Base-by-base conservation (phyloP, 2,888 invertebrate genomes). In the Punctoribates punctum region DNA sequence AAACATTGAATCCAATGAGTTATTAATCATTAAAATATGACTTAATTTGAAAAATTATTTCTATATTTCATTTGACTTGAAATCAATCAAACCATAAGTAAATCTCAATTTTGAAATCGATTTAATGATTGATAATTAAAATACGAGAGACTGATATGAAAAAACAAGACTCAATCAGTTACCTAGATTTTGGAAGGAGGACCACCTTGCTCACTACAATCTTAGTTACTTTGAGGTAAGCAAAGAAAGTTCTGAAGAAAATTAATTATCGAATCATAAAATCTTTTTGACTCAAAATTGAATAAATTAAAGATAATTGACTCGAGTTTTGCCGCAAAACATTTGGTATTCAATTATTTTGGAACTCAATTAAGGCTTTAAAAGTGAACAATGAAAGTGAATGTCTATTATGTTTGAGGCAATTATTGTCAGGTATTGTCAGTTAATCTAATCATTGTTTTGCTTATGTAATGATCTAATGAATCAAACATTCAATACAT, bases 251-350 rank as follows among this genome's bases (percentile, higher is more conserved):
- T 29, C 11, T 60, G 27, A 27, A 27, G 6, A 23, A 23, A 60
- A 60, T 25, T 60, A 60, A 60, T 60, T 60, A 60, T 60, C 60
- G 27, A 60, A 60, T 60, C 60, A 60, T 60, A 23, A 60, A 60
- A 60, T 60, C 60, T 60, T 60, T 60, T 60, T 60, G 60, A 60
- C 27, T 60, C 60, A 60, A 60, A 60, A 27, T 15, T 60, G 60
- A 27, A 60, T 60, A 60, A 60, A 60, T 60, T 60, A 60, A 15
- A 60, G 27, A 60, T 60, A 60, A 60, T 60, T 60, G 60, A 25
- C 15, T 60, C 17, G 6, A 15, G 25, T 25, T 23, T 23, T 60
- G 60, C n/a, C 20, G 23, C 23, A 57, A 20, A 8, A n/a, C 20
- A 54, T 54, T 60, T 27, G 1, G 3, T 60, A 60, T 60, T 60